These are phyloP conservation scores for Ephialtes manifestator DNA, from an alignment of 2,888 invertebrate genomes.

Conservation along the genomic window DNA sequence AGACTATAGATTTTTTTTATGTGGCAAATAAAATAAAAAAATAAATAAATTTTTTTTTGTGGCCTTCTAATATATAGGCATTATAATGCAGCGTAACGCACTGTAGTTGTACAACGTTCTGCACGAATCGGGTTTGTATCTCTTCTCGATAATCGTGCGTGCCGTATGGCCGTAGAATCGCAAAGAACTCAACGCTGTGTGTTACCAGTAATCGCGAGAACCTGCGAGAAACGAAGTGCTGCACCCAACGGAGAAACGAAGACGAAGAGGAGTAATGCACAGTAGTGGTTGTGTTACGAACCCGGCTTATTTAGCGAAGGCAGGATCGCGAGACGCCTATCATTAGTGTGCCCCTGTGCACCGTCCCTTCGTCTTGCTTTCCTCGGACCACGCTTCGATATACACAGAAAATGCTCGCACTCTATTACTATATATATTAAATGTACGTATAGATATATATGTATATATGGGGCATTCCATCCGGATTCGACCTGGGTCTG, in stretches of 20 bases:
- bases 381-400: slow-evolving; percentile 17
- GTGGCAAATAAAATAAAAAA: too few species aligned
- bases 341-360: slow-evolving; percentile 25
- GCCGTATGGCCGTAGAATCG: slow-evolving; percentile 32
- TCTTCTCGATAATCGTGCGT: slow-evolving; percentile 28
- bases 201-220: slow-evolving; percentile 34
- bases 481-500: too few species aligned
- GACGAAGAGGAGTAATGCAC: slow-evolving; percentile 3
- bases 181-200: slow-evolving; percentile 25
- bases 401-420: background rate
- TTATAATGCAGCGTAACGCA: background rate
- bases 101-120: background rate
- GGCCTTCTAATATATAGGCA: too few species aligned
- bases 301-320: slow-evolving; percentile 34
- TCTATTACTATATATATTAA: slow-evolving; percentile 11
- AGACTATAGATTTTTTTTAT: too few species aligned
- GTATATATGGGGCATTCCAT: too few species aligned
- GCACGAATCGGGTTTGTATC: slow-evolving; percentile 25
- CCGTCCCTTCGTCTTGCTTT: slow-evolving; percentile 30
- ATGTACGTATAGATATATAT: background rate
- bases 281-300: slow-evolving; percentile 9
- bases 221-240: background rate
- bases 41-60: too few species aligned
- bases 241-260: background rate
- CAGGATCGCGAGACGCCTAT: slow-evolving; percentile 47